These are phyloP conservation scores for Hydra vulgaris DNA, from an alignment of 30 jellyfish, hydroid and myxozoan species.

Conservation along the genomic window DNA sequence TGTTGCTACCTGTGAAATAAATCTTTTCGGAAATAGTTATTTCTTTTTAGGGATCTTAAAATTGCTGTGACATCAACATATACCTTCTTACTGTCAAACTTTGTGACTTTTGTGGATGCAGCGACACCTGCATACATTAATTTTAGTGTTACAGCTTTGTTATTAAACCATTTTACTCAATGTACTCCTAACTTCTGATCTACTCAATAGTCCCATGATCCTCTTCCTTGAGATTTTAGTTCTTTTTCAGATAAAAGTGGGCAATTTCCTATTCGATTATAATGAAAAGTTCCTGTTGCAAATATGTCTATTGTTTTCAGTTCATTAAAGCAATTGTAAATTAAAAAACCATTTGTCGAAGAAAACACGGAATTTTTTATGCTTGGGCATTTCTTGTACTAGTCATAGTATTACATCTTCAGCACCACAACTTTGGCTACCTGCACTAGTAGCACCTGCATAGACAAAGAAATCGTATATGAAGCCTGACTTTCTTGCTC, in stretches of 20 bases:
- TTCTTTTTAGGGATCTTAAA: slow-evolving; percentile 17
- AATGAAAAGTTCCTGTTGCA: slow-evolving; percentile 5
- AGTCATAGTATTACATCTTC: slow-evolving; percentile 18
- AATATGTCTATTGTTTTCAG: neutral
- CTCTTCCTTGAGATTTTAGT: neutral
- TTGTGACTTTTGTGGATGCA: slow-evolving; percentile 5
- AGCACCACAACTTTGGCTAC: no score
- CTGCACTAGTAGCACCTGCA: no score
- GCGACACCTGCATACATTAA: slow-evolving; percentile 1
- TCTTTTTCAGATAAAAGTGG: no score
- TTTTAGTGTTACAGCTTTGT: neutral
- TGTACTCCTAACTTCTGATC: neutral
- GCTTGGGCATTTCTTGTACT: slow-evolving; percentile 11
- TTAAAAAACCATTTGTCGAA: slow-evolving; percentile 4
- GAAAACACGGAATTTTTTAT: neutral
- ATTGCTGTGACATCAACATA: slow-evolving; percentile 16
- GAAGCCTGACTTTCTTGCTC: slow-evolving; percentile 45
- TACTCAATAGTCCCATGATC: neutral
- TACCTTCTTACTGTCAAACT: slow-evolving; percentile 14
- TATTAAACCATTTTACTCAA: no score
- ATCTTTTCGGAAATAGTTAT: slow-evolving; percentile 28
- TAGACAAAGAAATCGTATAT: no score
- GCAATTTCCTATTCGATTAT: neutral
- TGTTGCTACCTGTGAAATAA: no score
- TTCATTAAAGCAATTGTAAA: neutral